These are phyloP conservation scores for Sebastes reedi DNA, from an alignment of 2,797 vertebrate genomes.

Conservation along the genomic window DNA sequence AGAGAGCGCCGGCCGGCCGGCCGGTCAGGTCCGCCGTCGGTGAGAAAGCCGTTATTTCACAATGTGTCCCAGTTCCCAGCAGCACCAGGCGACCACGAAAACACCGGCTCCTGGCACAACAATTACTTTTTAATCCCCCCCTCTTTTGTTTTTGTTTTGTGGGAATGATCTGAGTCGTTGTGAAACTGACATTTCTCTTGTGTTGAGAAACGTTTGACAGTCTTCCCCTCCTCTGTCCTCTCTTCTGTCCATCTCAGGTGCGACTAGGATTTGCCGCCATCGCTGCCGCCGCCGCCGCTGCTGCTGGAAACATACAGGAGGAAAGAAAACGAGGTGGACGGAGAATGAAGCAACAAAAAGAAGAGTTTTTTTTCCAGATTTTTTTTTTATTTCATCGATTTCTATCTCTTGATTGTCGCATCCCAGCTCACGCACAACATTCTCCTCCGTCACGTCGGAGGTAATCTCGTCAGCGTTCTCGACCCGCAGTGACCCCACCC, in stretches of 20 bases:
- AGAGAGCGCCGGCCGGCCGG: neutral
- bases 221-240: neutral
- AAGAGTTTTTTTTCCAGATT: slow-evolving; percentile 24
- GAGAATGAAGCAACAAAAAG: slow-evolving; percentile 39
- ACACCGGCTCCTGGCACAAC: slow-evolving; percentile 45
- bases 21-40: neutral
- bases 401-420: slow-evolving; percentile 71
- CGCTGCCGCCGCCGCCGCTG: slow-evolving; percentile 10
- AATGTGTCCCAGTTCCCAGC: slow-evolving; percentile 64
- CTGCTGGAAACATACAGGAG: slow-evolving; percentile 69
- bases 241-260: slow-evolving; percentile 57
- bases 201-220: slow-evolving; percentile 14
- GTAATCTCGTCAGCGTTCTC: neutral
- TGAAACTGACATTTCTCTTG: slow-evolving; percentile 45
- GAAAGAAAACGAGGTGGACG: slow-evolving; percentile 48
- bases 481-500: neutral
- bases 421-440: slow-evolving; percentile 58
- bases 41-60: slow-evolving; percentile 45
- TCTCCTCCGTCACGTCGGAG: slow-evolving; percentile 33
- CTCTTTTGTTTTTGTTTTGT: neutral
- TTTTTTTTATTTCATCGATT: slow-evolving; percentile 21
- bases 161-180: slow-evolving; percentile 40
- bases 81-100: slow-evolving; percentile 35
- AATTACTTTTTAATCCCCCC: slow-evolving; percentile 53
- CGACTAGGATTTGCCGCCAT: slow-evolving; percentile 34